Evolutionary conservation across 2,797 vertebrate genomes (phyloP).

Genomic region (Hirundo rustica): DNA sequence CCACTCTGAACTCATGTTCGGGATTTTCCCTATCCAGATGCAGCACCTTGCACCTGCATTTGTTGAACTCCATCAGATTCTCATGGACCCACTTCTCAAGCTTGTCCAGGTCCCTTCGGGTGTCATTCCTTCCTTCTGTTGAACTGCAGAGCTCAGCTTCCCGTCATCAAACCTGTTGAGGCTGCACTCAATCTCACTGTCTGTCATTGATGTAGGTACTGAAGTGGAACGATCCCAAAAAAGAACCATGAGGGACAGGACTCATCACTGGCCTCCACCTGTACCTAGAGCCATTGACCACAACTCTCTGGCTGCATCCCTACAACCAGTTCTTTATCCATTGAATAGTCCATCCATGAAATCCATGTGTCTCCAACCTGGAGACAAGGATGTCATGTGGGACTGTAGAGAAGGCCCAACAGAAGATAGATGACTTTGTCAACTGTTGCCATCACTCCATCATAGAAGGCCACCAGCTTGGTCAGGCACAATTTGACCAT

Average conservation of each 20-base stretch:
- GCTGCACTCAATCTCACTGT: fast-evolving
- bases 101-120: not conserved
- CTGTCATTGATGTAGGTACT: not conserved
- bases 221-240: not conserved
- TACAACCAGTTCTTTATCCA: not conserved
- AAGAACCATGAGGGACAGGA: not conserved
- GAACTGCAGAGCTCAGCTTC: not conserved
- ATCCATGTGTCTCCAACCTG: not conserved
- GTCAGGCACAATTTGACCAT: not conserved
- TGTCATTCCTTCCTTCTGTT: not conserved
- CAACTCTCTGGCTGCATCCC: not conserved
- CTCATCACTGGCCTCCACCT: not conserved
- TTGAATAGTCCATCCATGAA: not conserved
- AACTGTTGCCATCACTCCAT: not conserved
- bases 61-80: not conserved
- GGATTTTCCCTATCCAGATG: not conserved
- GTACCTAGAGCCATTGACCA: not conserved
- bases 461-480: not conserved
- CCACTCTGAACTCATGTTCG: not conserved
- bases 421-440: not conserved
- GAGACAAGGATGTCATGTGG: not conserved
- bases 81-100: not conserved
- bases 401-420: not conserved
- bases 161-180: not conserved
- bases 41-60: not conserved